Evolutionary conservation across 2,113 vertebrate species (phyloP).

Genomic region (Paracyprichromis sp.): DNA sequence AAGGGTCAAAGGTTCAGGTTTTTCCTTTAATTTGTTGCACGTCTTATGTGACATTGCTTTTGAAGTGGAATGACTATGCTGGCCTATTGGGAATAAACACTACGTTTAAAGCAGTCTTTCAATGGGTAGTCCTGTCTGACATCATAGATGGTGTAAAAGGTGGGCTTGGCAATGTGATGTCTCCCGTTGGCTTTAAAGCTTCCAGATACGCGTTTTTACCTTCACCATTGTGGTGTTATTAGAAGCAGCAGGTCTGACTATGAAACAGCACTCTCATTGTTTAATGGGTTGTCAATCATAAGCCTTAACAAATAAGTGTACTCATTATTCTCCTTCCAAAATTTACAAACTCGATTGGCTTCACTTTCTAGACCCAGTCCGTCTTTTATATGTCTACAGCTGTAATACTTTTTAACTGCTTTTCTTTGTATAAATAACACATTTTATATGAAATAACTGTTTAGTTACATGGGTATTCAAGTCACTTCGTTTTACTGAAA

Average conservation of each 20-base stretch:
- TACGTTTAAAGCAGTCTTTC: neutral
- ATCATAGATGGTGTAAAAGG: neutral
- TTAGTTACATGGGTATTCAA: neutral
- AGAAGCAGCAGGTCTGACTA: neutral
- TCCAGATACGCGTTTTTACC: fast-evolving
- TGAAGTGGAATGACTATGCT: neutral
- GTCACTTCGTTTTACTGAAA: neutral
- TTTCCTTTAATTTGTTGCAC: neutral
- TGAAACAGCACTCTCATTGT: neutral
- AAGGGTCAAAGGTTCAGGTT: neutral
- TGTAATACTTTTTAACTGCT: neutral
- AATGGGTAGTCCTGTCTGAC: neutral
- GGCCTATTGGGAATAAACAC: neutral
- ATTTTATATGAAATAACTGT: neutral
- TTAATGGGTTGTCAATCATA: neutral
- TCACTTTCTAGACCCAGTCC: neutral
- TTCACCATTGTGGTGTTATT: neutral
- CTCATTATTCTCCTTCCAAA: neutral
- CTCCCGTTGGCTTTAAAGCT: neutral
- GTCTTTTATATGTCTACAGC: neutral
- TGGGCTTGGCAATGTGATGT: neutral
- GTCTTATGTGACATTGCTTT: neutral
- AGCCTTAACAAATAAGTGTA: neutral
- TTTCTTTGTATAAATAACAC: neutral
- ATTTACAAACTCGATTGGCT: neutral